phyloP scores from a whole-genome alignment of 2,888 invertebrate species.

The Abscondita cerata region DNA sequence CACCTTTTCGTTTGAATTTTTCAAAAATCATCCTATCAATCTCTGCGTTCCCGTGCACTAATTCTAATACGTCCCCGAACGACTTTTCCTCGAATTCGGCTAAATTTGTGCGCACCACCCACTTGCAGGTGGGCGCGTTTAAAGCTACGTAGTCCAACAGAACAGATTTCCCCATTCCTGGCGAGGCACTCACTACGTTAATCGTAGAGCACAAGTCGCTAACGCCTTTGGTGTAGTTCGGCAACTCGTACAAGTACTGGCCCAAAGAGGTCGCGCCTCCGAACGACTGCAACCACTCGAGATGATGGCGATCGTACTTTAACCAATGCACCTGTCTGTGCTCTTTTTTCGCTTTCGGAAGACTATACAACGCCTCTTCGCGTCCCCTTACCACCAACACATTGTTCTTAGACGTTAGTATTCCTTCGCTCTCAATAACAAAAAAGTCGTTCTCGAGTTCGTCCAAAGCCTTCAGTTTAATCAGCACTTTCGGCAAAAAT shows the following conservation, averaged over 20 bases:
- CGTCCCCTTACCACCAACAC: neutral
- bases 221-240: neutral
- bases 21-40: constrained; percentile 6
- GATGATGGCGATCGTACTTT: too few relatives aligned
- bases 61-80: neutral
- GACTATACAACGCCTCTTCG: neutral
- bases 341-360: too few relatives aligned
- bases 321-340: too few relatives aligned
- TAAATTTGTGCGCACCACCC: constrained; percentile 14
- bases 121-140: neutral
- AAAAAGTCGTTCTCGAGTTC: neutral
- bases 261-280: too few relatives aligned
- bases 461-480: neutral
- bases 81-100: constrained; percentile 2
- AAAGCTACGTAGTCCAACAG: constrained; percentile 12
- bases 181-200: constrained; percentile 11
- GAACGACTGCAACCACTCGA: too few relatives aligned
- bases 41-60: too few relatives aligned
- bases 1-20: neutral
- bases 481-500: neutral
- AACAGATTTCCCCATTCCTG: constrained; percentile 21
- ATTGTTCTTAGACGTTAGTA: neutral
- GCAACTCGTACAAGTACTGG: neutral
- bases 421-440: neutral
- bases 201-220: neutral